These are phyloP conservation scores for Aphodius sticticus DNA, from an alignment of 2,888 invertebrate species.

Conservation along the genomic window DNA sequence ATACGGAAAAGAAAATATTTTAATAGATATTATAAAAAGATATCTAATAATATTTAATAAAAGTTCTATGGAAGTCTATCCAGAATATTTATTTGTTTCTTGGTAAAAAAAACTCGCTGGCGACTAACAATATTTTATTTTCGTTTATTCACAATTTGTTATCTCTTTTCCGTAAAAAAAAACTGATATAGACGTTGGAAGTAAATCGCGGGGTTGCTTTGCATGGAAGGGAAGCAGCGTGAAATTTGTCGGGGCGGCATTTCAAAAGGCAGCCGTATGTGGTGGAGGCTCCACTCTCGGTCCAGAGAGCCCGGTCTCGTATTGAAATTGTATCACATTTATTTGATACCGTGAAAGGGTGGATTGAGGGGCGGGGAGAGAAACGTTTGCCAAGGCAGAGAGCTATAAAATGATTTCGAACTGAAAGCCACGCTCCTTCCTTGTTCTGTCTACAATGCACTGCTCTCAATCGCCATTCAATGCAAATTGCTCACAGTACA, in stretches of 20 bases:
- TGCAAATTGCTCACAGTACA: slow-evolving; percentile 50
- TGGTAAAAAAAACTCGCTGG: too few species aligned
- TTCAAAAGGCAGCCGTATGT: not conserved
- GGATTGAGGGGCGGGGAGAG: slow-evolving; percentile 46
- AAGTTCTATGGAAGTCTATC: too few species aligned
- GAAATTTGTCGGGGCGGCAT: not conserved
- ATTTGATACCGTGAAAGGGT: slow-evolving; percentile 53
- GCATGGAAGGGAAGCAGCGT: not conserved
- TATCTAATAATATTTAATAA: too few species aligned
- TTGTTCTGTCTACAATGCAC: slow-evolving; percentile 54
- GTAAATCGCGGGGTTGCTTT: not conserved
- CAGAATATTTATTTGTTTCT: too few species aligned
- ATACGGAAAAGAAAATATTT: too few species aligned
- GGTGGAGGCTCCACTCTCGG: not conserved
- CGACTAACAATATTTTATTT: too few species aligned
- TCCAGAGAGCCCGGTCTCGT: slow-evolving; percentile 7
- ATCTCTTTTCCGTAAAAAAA: not conserved
- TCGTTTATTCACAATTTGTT: not conserved
- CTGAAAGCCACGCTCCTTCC: slow-evolving; percentile 57
- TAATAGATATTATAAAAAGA: too few species aligned
- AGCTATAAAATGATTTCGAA: slow-evolving; percentile 54
- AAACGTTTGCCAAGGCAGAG: slow-evolving; percentile 52
- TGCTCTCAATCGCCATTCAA: slow-evolving; percentile 53
- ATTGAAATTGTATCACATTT: slow-evolving; percentile 50
- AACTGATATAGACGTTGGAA: slow-evolving; percentile 4